Base-by-base conservation (phyloP, 1,140 invertebrate genomes). In the Cecropterus lyciades region DNA sequence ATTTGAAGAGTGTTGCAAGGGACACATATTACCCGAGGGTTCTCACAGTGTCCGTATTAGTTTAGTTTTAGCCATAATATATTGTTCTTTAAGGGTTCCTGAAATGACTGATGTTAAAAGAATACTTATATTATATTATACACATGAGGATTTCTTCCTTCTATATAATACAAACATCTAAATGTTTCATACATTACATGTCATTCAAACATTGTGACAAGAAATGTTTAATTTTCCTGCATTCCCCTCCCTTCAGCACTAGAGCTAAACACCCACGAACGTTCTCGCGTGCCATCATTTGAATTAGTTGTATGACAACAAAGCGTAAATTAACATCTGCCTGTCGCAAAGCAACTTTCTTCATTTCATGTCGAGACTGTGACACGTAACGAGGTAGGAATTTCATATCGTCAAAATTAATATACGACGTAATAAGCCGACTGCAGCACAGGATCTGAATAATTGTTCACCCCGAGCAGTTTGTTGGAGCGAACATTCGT, bases 361-460 rank as follows among this genome's bases (percentile, higher is more conserved):
- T 62, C 59, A 62, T 62, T 62, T 62, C 37, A 24, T 11, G 30
- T 16, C 33, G 59, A 24, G 17, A 40, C 17, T 24, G 51, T 53
- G 59, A 62, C 65, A 59, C 27, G 40, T 53, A 53, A 59, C 48
- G 42, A 60, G 48, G 30, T 10, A 45, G 57, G 65, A 59, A 60
- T 53, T 67, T 67, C 56, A 67, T 67, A 60, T 60, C 49, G 46
- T 55, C 40, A 48, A 10, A 67, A 67, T 67, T 67, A 67, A 60
- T 67, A 43, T 59, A 60, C 43, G 53, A 51, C 33, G 55, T 67
- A 59, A 59, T 59, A 59, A 59, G 24, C 53, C 55, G 51, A 60
- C 65, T 67, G 45, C 65, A 59, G 53, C 14, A 56, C 55, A 10
- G 11, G 33, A 67, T 49, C 59, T 63, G 37, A 63, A 51, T 63